Conservation (phyloP, 2,888 invertebrate species). For the Philonicus albiceps region DNA sequence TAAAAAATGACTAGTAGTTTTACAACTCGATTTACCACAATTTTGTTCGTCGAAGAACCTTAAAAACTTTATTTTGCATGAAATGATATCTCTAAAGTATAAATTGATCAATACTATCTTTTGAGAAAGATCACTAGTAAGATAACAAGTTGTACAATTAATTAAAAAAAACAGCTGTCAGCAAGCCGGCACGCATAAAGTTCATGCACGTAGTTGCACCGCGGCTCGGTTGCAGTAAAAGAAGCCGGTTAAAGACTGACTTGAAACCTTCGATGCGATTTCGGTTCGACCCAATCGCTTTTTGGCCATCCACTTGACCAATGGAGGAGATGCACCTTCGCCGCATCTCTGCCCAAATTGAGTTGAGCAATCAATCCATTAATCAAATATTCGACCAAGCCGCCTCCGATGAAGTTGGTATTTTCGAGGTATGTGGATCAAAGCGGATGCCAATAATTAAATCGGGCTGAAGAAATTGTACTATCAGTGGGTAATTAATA, state of each 20-base stretch:
- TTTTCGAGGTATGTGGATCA: background rate
- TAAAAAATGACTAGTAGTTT: too few relatives aligned
- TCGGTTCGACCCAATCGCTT: background rate
- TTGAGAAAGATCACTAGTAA: background rate
- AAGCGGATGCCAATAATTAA: slow-evolving; percentile 6
- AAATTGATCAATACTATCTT: background rate
- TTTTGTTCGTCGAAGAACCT: background rate
- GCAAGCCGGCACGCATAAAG: background rate
- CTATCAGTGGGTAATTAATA: slow-evolving; percentile 36
- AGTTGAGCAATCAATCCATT: background rate
- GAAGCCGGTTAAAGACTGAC: background rate
- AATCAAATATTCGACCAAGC: background rate
- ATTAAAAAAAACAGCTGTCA: background rate
- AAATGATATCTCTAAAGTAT: background rate
- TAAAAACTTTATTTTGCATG: background rate
- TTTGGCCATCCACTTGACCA: background rate
- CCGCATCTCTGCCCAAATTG: background rate
- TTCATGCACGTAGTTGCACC: background rate
- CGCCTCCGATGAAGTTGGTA: background rate
- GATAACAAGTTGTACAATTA: background rate
- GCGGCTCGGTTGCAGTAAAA: background rate
- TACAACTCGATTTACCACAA: too few relatives aligned
- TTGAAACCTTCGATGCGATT: background rate
- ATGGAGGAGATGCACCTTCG: background rate
- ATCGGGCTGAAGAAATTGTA: slow-evolving; percentile 12